Evolutionary conservation across 2,113 vertebrate species (phyloP).

Genomic region (Puma concolor): DNA sequence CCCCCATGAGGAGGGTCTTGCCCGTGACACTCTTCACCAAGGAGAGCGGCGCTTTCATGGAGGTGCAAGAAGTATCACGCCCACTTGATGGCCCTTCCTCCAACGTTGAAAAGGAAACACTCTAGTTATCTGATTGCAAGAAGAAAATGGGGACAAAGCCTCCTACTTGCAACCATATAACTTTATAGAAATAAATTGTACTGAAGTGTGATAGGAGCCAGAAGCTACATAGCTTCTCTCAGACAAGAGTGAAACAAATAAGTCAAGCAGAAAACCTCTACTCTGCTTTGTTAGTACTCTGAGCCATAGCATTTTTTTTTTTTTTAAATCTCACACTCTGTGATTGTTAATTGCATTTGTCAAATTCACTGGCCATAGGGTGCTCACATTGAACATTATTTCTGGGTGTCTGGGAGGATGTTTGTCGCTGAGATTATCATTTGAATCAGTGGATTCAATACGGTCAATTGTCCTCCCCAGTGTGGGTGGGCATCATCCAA

Average conservation of each 20-base stretch:
- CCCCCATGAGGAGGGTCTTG: not conserved
- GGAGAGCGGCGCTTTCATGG: not conserved
- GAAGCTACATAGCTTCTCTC: not conserved
- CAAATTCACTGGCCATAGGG: not conserved
- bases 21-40: not conserved
- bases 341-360: not conserved
- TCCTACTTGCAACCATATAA: not conserved
- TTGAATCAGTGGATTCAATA: not conserved
- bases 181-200: not conserved
- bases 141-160: not conserved
- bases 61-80: not conserved
- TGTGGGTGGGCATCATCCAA: not conserved
- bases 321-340: not conserved
- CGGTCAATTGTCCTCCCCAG: no score
- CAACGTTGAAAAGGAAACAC: not conserved
- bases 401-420: not conserved
- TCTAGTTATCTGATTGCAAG: not conserved
- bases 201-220: not conserved
- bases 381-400: not conserved
- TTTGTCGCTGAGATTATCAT: not conserved
- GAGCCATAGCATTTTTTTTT: not conserved
- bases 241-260: not conserved
- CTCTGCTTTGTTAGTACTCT: not conserved
- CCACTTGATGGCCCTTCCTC: not conserved
- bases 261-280: not conserved